Evolutionary conservation across 2,888 invertebrate species (phyloP), one percentile per base, ranked within the genome.

Genomic region (Drosophila formosana): DNA sequence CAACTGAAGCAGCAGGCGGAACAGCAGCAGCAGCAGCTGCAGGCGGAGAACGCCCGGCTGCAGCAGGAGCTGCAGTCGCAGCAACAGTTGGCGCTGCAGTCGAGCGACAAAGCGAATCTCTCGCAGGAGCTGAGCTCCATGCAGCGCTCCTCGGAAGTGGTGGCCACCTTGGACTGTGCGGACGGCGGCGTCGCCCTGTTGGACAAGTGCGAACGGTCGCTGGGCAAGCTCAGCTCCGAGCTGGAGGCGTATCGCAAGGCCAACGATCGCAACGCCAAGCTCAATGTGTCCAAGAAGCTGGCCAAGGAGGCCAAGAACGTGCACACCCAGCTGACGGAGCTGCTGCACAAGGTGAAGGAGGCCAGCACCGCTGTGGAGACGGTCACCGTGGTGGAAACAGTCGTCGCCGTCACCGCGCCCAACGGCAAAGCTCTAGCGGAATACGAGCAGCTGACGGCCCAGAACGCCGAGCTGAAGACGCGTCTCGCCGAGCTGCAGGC

Each of bases 261-360:
- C 13, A 91, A 91, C 61, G 91, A 92, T 66, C 91, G 85, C 61
- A 91, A 90, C 61, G 88, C 90, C 47, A 92, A 92, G 61, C 83
- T 91, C n/a, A 91, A 90, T 67, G 88, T 89, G 23, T 90, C 91
- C 7, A 92, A 91, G 70, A 92, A 92, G 70, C 81, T 92, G 56
- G 92, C 91, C 18, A 91, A 91, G 68, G 92, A 92, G 82, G 92
- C 92, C 0, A 91, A 91, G 72, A 91, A 92, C 65, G 90, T 88
- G 0, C 85, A 91, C 62, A 82, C 83, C 1, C 92, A 92, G 62
- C 66, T 92, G 3, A 84, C 82, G 0, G 92, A 91, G 55, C 66
- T 92, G 18, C 55, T 92, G 55, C 87, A 87, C 18, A 91, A 92
- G 56, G 89, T 91, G 0, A 92, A 91, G 63, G 84, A 88, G 49